Evolutionary conservation across 2,888 invertebrate species (phyloP).

Genomic region (Polydrusus pterygomalis): DNA sequence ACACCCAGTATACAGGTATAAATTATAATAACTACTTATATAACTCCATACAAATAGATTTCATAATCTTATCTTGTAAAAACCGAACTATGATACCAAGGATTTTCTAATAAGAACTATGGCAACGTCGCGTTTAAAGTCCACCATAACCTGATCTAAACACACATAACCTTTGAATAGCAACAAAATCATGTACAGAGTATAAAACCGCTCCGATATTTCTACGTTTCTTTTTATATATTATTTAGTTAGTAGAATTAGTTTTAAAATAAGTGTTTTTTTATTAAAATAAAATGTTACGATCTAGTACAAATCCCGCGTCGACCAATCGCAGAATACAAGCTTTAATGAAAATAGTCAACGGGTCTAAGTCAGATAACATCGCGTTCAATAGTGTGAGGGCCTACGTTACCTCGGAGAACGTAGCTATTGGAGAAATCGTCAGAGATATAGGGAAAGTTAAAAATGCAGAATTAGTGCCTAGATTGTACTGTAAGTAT

Average conservation of each 20-base stretch:
- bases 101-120: constrained; percentile 1
- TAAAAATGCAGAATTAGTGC: constrained; percentile 87
- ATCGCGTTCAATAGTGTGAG: constrained; percentile 62
- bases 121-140: constrained; percentile 35
- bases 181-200: background rate
- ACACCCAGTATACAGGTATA: too few relatives aligned
- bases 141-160: constrained; percentile 27
- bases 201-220: background rate
- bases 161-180: constrained; percentile 7
- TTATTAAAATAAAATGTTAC: constrained; percentile 59
- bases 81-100: background rate
- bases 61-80: background rate
- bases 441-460: constrained; percentile 79
- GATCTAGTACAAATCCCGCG: constrained; percentile 52
- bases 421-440: constrained; percentile 85
- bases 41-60: too few relatives aligned
- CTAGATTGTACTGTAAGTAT: constrained; percentile 83
- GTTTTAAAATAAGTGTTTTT: background rate
- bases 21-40: too few relatives aligned
- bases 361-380: constrained; percentile 56
- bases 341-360: constrained; percentile 62
- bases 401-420: constrained; percentile 72
- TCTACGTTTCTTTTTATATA: background rate
- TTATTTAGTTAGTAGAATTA: background rate
- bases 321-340: constrained; percentile 59